Percentiles rank a stretch among this genome's conserved stretches.
Evolutionary conservation across 92 coral and sea anemone species (phyloP).

Genomic region (Ricordea florida): DNA sequence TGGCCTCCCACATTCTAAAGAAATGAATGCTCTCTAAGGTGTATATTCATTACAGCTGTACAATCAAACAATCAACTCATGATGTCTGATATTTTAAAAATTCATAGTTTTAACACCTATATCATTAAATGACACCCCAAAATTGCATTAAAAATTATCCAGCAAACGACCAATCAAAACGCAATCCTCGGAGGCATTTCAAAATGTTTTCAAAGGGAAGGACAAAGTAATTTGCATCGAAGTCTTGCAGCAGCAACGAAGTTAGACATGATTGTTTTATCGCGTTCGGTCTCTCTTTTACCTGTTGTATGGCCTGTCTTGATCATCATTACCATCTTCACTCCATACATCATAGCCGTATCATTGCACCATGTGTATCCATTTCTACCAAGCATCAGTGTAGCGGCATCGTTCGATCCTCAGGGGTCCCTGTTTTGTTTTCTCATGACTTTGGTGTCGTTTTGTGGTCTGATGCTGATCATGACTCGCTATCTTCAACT

Average conservation of each 20-base stretch:
- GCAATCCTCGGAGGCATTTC: too few relatives aligned
- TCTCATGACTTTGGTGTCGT: slow-evolving; percentile 37
- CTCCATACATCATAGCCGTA: slow-evolving; percentile 47
- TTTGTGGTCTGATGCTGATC: slow-evolving; percentile 11
- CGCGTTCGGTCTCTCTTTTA: not conserved
- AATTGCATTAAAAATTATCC: too few relatives aligned
- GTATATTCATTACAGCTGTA: too few relatives aligned
- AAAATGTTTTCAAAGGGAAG: too few relatives aligned
- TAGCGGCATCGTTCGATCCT: slow-evolving; percentile 38
- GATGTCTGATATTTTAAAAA: too few relatives aligned
- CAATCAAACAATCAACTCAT: too few relatives aligned
- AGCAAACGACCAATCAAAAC: too few relatives aligned
- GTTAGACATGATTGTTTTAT: not conserved
- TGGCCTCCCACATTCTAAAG: too few relatives aligned
- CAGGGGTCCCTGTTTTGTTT: slow-evolving; percentile 46
- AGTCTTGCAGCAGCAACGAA: not conserved
- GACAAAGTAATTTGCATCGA: too few relatives aligned
- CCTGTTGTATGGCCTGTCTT: not conserved
- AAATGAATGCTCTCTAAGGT: too few relatives aligned
- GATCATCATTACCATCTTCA: slow-evolving; percentile 2
- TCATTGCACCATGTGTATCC: slow-evolving; percentile 39
- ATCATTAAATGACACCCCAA: too few relatives aligned
- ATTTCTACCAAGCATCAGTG: slow-evolving; percentile 54
- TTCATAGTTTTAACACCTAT: too few relatives aligned
- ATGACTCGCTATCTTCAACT: slow-evolving; percentile 35